Conservation (phyloP, 1,140 invertebrate species). For the Brachionus manjavacas region DNA sequence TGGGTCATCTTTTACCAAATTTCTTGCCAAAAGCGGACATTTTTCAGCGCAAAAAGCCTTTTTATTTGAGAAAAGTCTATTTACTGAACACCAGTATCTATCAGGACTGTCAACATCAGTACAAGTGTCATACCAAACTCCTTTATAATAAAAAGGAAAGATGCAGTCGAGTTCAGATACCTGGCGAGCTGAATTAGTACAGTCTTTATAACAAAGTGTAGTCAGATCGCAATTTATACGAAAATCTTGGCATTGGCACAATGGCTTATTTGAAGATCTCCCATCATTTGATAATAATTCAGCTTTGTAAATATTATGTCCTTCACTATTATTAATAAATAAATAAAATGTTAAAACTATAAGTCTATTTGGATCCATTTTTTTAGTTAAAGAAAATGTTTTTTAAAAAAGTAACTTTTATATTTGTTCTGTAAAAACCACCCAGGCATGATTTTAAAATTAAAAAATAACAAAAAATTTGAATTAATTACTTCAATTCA, state of each 20-base stretch:
- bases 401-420: not conserved
- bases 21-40: slow-evolving; percentile 24
- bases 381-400: not conserved
- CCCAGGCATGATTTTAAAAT: not conserved
- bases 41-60: not conserved
- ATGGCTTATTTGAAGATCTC: not conserved
- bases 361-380: not conserved
- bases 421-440: not conserved
- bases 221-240: not conserved
- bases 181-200: not conserved
- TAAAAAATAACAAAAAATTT: not conserved
- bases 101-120: slow-evolving; percentile 6
- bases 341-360: not conserved
- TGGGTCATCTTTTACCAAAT: not conserved
- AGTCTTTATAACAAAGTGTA: not conserved
- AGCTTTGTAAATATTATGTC: not conserved
- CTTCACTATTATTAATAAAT: not conserved
- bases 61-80: not conserved
- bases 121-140: slow-evolving; percentile 36
- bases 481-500: not conserved
- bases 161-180: not conserved
- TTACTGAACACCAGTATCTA: not conserved
- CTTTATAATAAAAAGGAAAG: slow-evolving; percentile 39
- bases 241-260: not conserved
- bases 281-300: not conserved